Conservation (phyloP, 92 coral and sea anemone species). For the Diadumene lineata region DNA sequence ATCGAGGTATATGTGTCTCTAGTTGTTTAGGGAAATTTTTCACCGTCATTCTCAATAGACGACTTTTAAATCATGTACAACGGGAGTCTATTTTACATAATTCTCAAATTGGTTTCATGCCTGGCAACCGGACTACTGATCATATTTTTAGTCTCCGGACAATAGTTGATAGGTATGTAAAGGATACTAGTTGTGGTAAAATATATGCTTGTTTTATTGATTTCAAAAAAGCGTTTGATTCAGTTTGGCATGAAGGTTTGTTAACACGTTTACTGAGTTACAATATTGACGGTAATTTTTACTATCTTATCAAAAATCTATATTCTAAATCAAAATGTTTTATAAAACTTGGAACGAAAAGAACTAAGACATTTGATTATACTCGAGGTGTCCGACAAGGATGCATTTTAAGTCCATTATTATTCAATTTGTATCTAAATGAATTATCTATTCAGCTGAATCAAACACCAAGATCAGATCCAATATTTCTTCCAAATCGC, state of each 20-base stretch:
- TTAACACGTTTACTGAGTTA: slow-evolving; percentile 18
- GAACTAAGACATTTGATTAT: slow-evolving; percentile 5
- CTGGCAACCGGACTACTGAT: slow-evolving; percentile 44
- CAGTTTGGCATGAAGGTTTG: slow-evolving; percentile 53
- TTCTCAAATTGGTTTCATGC: slow-evolving; percentile 51
- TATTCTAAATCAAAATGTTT: slow-evolving; percentile 29
- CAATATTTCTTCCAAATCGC: slow-evolving; percentile 21
- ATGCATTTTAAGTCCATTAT: slow-evolving; percentile 17
- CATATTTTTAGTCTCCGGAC: slow-evolving; percentile 51
- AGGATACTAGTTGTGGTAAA: slow-evolving; percentile 26
- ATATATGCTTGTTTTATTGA: slow-evolving; percentile 52
- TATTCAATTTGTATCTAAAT: slow-evolving; percentile 19
- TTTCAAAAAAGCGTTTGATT: slow-evolving; percentile 64
- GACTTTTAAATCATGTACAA: not conserved
- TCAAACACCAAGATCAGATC: slow-evolving; percentile 13
- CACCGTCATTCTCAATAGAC: slow-evolving; percentile 26
- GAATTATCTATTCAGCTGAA: slow-evolving; percentile 2
- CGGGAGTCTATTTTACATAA: not conserved
- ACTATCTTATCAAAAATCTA: slow-evolving; percentile 42
- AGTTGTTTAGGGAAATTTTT: slow-evolving; percentile 56
- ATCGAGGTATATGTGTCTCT: slow-evolving; percentile 55
- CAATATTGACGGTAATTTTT: slow-evolving; percentile 40
- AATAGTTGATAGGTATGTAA: slow-evolving; percentile 39
- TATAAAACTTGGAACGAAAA: not conserved
- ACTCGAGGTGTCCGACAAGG: slow-evolving; percentile 18